Conservation (phyloP, 2,888 invertebrate genomes). For the Drepanosiphum platanoidis region DNA sequence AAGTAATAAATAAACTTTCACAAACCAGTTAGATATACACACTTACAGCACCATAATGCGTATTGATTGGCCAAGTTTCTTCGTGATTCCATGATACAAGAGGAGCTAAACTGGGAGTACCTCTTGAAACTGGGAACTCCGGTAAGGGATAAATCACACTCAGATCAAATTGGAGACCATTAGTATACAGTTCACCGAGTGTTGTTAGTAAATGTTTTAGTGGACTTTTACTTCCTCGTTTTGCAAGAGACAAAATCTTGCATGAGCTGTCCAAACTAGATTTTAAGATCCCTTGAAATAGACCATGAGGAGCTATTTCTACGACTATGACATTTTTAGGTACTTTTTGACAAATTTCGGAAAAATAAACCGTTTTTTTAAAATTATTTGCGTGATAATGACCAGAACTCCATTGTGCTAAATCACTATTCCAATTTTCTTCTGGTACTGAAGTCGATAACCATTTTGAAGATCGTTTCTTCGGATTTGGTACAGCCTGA, state of each 20-base stretch:
- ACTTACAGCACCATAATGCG: constrained; percentile 46
- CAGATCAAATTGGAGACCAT: constrained; percentile 70
- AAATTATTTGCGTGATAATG: constrained; percentile 73
- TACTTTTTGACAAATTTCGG: constrained; percentile 72
- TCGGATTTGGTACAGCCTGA: constrained; percentile 67
- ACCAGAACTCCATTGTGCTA: constrained; percentile 69
- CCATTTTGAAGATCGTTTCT: constrained; percentile 70
- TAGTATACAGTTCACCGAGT: constrained; percentile 73
- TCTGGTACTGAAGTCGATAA: constrained; percentile 71
- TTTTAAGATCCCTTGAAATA: constrained; percentile 73
- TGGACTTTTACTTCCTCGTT: constrained; percentile 69
- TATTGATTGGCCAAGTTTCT: constrained; percentile 68
- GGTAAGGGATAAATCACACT: constrained; percentile 69
- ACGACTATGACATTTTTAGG: constrained; percentile 72
- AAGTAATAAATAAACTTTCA: neutral
- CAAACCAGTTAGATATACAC: neutral
- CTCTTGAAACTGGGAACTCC: constrained; percentile 71
- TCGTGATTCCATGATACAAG: constrained; percentile 73
- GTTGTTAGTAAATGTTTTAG: constrained; percentile 73
- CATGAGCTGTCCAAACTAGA: constrained; percentile 70
- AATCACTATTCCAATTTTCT: constrained; percentile 68
- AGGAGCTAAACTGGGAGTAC: constrained; percentile 71
- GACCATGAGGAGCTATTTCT: constrained; percentile 74
- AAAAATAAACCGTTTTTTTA: constrained; percentile 69
- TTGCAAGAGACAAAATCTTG: constrained; percentile 71